These are phyloP conservation scores for Campylomormyrus numenius DNA, from an alignment of 2,113 vertebrate species.

Conservation along the genomic window DNA sequence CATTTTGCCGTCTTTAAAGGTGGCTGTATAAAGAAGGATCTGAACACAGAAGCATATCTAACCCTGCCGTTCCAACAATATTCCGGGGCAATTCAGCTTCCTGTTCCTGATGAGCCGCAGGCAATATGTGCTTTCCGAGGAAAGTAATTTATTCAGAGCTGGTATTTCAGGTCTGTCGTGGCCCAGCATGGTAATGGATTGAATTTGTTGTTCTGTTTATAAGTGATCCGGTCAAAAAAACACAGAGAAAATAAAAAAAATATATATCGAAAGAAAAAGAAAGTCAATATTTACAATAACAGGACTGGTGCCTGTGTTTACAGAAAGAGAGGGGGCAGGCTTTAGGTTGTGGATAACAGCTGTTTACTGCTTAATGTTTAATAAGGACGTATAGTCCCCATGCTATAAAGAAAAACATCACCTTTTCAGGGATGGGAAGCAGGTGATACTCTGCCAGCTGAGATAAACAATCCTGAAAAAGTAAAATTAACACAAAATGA, in stretches of 20 bases:
- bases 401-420: background rate
- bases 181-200: background rate
- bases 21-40: background rate
- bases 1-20: background rate
- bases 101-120: constrained; percentile 3
- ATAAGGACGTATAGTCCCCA: background rate
- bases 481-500: background rate
- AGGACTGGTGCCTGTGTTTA: background rate
- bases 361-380: background rate
- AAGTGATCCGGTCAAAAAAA: background rate
- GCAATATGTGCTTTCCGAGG: background rate
- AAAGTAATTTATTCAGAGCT: background rate
- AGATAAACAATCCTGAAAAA: background rate
- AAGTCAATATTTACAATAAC: background rate
- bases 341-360: background rate
- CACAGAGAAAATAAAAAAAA: background rate
- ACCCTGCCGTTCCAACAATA: background rate
- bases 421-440: background rate
- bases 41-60: background rate
- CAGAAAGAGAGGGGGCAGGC: background rate
- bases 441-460: background rate
- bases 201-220: background rate
- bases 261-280: background rate
- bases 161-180: background rate
- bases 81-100: constrained; percentile 2